Conservation (phyloP, 2,888 invertebrate species). For the Coleophora flavipennella region DNA sequence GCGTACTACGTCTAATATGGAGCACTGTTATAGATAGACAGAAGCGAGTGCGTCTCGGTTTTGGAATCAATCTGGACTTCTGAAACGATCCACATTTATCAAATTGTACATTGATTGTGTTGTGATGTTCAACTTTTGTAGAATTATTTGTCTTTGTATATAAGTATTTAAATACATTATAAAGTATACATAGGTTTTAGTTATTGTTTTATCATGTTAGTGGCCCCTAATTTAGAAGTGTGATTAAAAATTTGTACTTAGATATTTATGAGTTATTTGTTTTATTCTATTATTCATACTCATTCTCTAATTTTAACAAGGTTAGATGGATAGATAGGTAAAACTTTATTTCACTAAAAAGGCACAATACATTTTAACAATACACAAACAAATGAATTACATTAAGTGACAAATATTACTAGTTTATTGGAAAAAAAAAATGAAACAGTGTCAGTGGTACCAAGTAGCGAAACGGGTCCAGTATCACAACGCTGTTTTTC, state of each 20-base stretch:
- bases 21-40: constrained; percentile 56
- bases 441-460: no score
- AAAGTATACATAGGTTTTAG: constrained; percentile 65
- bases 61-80: constrained; percentile 59
- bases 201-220: constrained; percentile 50
- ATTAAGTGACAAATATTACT: no score
- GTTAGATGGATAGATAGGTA: no score
- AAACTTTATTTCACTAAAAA: no score
- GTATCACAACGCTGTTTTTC: no score
- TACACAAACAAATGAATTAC: no score
- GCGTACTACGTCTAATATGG: constrained; percentile 44
- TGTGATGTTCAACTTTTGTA: constrained; percentile 36
- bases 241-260: constrained; percentile 41
- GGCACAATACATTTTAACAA: no score
- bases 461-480: no score
- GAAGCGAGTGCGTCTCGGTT: constrained; percentile 48
- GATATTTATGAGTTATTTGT: no score
- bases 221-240: constrained; percentile 41
- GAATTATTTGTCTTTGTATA: constrained; percentile 59
- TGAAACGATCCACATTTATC: constrained; percentile 21
- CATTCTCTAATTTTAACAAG: no score
- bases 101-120: constrained; percentile 1
- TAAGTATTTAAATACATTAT: constrained; percentile 29
- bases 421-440: no score
- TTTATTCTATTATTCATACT: no score